These are phyloP conservation scores for Neosilurus mollespiculum DNA, from an alignment of 2,797 vertebrate species.

Conservation along the genomic window DNA sequence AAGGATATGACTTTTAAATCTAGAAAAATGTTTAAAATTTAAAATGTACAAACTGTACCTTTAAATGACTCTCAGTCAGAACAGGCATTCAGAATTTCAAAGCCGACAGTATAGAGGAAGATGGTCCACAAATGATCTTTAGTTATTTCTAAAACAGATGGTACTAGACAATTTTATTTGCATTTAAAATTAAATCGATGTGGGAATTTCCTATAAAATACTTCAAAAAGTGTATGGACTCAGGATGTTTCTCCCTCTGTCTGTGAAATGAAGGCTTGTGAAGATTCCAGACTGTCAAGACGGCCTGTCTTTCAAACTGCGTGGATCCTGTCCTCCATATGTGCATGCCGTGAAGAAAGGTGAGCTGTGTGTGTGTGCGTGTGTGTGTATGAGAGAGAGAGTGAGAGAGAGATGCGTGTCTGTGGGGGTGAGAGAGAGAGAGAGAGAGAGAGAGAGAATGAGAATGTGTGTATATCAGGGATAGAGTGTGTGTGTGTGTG, in stretches of 20 bases:
- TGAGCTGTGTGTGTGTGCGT: conserved; percentile 59
- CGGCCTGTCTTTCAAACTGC: conserved; percentile 87
- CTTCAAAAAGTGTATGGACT: neutral
- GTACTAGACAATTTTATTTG: neutral
- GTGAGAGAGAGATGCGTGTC: too few relatives aligned
- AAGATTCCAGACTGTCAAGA: conserved; percentile 89
- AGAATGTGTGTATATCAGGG: too few relatives aligned
- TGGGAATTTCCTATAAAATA: conserved; percentile 12
- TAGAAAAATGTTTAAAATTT: neutral
- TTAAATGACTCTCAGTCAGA: neutral
- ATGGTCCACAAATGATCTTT: neutral
- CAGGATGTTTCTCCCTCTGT: conserved; percentile 10
- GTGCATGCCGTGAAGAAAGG: conserved; percentile 92
- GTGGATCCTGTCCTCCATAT: conserved; percentile 83
- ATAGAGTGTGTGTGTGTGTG: too few relatives aligned
- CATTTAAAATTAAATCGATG: neutral
- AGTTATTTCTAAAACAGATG: conserved; percentile 3
- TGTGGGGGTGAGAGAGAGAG: too few relatives aligned
- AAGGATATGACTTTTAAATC: neutral
- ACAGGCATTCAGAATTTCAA: neutral
- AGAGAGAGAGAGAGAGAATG: too few relatives aligned
- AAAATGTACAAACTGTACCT: neutral
- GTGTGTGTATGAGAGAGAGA: neutral
- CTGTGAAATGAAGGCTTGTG: conserved; percentile 77
- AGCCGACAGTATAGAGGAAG: neutral